Evolutionary conservation across 2,888 invertebrate genomes (phyloP).

Genomic region (Conops quadrifasciatus): DNA sequence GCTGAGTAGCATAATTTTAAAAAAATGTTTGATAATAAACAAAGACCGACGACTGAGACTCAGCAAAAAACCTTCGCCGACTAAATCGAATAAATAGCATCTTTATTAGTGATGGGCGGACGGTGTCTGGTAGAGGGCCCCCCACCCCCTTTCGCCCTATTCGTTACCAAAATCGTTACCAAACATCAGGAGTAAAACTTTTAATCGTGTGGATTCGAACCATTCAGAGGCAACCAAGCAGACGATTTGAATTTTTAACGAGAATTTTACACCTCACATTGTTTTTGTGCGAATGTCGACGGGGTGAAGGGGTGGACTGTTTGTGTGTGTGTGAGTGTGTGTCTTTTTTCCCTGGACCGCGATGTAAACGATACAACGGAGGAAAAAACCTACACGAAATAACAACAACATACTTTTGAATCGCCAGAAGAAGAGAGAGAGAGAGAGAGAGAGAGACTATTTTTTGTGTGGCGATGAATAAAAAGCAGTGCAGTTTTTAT

Average conservation of each 20-base stretch:
- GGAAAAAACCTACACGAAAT: background rate
- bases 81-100: no score
- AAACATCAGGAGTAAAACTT: constrained; percentile 13
- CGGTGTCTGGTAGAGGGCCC: no score
- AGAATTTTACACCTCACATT: constrained; percentile 36
- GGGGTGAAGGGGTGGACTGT: background rate
- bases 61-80: constrained; percentile 14
- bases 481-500: background rate
- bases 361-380: background rate
- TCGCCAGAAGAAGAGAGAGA: no score
- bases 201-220: constrained; percentile 1
- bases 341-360: background rate
- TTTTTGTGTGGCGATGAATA: background rate
- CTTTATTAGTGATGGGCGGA: no score
- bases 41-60: constrained; percentile 1
- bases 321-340: background rate
- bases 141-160: no score
- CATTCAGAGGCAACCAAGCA: constrained; percentile 28
- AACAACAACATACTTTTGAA: background rate
- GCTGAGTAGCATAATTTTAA: constrained; percentile 13
- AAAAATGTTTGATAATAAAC: constrained; percentile 16
- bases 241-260: constrained; percentile 39
- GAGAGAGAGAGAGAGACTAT: background rate
- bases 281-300: constrained; percentile 32
- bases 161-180: background rate